Conservation (phyloP, 1,140 invertebrate genomes). For the Drosophila seguyi region DNA sequence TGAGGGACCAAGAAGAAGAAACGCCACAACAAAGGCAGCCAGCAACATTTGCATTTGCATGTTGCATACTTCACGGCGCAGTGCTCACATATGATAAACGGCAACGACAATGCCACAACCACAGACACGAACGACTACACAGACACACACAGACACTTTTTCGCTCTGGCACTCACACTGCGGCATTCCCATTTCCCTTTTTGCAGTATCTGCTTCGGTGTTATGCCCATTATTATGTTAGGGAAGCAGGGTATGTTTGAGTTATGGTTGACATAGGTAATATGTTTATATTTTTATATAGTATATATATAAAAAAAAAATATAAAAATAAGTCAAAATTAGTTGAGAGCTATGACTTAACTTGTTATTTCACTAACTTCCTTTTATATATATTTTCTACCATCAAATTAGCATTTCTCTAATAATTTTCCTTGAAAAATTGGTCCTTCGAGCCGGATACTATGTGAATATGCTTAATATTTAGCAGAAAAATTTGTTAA, state of each 20-base stretch:
- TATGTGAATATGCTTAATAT: not conserved
- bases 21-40: conserved; percentile 44
- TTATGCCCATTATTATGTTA: not conserved
- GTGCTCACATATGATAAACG: conserved; percentile 78
- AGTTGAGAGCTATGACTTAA: not conserved
- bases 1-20: conserved; percentile 11
- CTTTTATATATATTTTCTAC: not conserved
- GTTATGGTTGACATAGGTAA: not conserved
- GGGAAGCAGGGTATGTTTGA: not conserved
- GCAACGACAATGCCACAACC: conserved; percentile 68
- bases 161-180: conserved; percentile 14
- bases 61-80: conserved; percentile 77
- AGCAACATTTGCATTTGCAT: conserved; percentile 69
- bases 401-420: not conserved
- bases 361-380: not conserved
- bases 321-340: too few relatives aligned
- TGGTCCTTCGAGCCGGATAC: not conserved
- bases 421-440: not conserved
- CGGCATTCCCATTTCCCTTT: conserved; percentile 31
- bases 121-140: conserved; percentile 27
- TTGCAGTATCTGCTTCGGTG: conserved; percentile 33
- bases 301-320: too few relatives aligned
- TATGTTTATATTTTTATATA: not conserved
- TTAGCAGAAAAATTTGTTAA: not conserved
- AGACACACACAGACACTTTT: conserved; percentile 28